Conservation (phyloP, 2,888 invertebrate species). For the Acleris literana region DNA sequence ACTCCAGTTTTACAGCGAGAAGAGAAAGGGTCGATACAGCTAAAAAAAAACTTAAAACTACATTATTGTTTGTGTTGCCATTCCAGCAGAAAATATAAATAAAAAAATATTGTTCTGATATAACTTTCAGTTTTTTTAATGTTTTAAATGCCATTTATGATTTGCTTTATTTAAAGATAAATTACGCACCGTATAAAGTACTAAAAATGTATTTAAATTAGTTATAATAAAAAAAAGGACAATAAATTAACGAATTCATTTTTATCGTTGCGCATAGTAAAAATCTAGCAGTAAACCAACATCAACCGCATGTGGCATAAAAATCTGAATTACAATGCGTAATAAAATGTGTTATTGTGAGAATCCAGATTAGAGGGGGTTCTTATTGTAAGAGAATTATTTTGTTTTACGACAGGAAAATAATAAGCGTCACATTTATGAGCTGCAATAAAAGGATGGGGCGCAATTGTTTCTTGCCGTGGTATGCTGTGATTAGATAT, state of each 20-base stretch:
- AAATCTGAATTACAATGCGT: slow-evolving; percentile 69
- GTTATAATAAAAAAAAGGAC: too few relatives aligned
- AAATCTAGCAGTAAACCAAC: slow-evolving; percentile 31
- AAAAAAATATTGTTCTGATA: too few relatives aligned
- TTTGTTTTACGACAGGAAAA: slow-evolving; percentile 80
- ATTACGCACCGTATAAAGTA: too few relatives aligned
- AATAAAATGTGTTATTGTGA: slow-evolving; percentile 70
- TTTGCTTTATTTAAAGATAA: too few relatives aligned
- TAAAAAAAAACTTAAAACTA: too few relatives aligned
- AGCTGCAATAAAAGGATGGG: slow-evolving; percentile 69
- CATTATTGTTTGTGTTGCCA: too few relatives aligned
- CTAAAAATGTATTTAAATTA: too few relatives aligned
- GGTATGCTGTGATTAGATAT: slow-evolving; percentile 43
- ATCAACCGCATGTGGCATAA: slow-evolving; percentile 63
- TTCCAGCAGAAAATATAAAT: too few relatives aligned
- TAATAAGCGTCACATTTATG: slow-evolving; percentile 76
- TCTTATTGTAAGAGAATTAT: slow-evolving; percentile 75
- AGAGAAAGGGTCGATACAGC: too few relatives aligned
- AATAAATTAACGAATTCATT: slow-evolving; percentile 7
- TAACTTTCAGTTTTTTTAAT: too few relatives aligned
- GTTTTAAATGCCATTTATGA: too few relatives aligned
- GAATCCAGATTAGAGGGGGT: slow-evolving; percentile 69
- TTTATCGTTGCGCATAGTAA: slow-evolving; percentile 21
- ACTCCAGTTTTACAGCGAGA: too few relatives aligned
- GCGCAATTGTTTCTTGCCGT: slow-evolving; percentile 49